phyloP scores from a whole-genome alignment of 2,888 invertebrate species.

The Dromius quadrimaculatus region DNA sequence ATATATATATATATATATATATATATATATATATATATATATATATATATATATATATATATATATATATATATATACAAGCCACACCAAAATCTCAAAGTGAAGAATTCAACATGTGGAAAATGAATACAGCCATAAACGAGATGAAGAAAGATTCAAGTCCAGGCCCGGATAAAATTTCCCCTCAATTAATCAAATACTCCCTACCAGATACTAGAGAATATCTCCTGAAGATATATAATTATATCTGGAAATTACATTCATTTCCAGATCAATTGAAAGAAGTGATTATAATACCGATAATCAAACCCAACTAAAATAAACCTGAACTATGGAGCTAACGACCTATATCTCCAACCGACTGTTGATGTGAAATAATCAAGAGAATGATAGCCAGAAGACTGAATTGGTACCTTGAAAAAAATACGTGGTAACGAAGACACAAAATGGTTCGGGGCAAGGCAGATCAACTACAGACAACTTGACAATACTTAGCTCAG shows the following conservation, averaged over 20 bases:
- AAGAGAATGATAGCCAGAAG: constrained; percentile 1
- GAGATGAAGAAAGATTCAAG: not conserved
- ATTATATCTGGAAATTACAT: not conserved
- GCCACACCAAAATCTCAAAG: too few relatives aligned
- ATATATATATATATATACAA: too few relatives aligned
- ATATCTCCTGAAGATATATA: not conserved
- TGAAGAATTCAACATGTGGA: too few relatives aligned
- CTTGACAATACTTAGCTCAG: not conserved
- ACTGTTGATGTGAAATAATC: not conserved
- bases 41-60: too few relatives aligned
- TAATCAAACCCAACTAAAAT: not conserved
- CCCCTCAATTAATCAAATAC: not conserved
- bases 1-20: too few relatives aligned
- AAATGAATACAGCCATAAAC: not conserved
- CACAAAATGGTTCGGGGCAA: not conserved
- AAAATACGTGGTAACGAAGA: not conserved
- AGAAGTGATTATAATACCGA: not conserved
- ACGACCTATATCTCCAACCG: not conserved
- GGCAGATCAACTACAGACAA: not conserved
- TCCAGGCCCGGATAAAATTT: not conserved
- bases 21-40: too few relatives aligned
- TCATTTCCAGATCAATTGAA: not conserved
- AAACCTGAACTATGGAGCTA: not conserved
- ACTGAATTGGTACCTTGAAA: not conserved
- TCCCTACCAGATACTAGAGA: not conserved